These are phyloP conservation scores for Liposcelis brunnea DNA, from an alignment of 2,888 invertebrate genomes.

Conservation along the genomic window DNA sequence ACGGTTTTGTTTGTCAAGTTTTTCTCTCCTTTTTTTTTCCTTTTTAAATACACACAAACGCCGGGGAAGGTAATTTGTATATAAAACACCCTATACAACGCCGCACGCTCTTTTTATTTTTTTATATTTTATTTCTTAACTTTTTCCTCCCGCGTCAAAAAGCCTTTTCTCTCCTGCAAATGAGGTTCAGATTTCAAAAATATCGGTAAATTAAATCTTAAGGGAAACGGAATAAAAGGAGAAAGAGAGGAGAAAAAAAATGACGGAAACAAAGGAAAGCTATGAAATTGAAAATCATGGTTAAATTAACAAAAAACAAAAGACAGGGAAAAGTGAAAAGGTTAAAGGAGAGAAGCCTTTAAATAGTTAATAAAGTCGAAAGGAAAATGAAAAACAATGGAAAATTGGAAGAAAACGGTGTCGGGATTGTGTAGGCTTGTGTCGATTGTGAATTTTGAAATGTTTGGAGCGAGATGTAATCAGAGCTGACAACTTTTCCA, in stretches of 20 bases:
- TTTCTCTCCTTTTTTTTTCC: no score
- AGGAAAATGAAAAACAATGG: not conserved
- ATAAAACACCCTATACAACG: no score
- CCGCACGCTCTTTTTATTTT: no score
- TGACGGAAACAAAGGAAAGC: not conserved
- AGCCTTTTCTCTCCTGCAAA: not conserved
- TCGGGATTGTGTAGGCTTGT: not conserved
- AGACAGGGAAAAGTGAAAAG: not conserved
- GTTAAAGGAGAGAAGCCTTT: slow-evolving; percentile 2
- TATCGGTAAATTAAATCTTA: not conserved
- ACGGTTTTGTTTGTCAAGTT: no score
- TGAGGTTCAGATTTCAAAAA: not conserved
- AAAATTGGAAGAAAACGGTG: not conserved
- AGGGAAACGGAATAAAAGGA: not conserved
- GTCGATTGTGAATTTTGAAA: slow-evolving; percentile 13
- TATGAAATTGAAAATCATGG: slow-evolving; percentile 6
- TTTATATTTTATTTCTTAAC: no score
- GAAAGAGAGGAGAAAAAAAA: not conserved
- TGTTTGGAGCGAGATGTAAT: no score
- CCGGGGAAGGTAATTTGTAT: no score
- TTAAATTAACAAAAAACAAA: slow-evolving; percentile 3
- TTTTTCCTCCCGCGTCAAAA: not conserved
- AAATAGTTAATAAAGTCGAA: slow-evolving; percentile 7
- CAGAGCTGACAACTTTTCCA: no score
- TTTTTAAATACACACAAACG: no score